phyloP scores from a whole-genome alignment of 2,888 invertebrate species.

The Epinotia brunnichana region DNA sequence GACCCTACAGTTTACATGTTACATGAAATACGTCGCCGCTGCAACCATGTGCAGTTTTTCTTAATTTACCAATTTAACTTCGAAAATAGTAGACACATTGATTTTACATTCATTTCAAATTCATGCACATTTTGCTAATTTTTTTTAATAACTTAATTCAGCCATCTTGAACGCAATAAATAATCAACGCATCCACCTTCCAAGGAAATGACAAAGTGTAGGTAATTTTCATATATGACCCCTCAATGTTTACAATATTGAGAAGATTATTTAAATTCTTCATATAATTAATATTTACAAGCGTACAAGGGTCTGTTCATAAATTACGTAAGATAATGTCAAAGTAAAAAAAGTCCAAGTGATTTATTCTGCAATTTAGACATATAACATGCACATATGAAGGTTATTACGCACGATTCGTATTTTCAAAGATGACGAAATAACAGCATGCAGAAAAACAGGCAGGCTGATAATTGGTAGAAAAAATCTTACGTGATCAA shows the following conservation, averaged over 20 bases:
- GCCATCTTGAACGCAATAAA: background rate
- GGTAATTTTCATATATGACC: background rate
- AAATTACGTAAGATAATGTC: too few species aligned
- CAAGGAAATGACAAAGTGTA: background rate
- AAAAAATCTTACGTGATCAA: background rate
- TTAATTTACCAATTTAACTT: background rate
- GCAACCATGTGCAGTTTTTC: constrained; percentile 17
- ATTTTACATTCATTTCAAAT: background rate
- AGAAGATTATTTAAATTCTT: background rate
- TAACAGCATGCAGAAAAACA: background rate
- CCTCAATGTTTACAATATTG: background rate
- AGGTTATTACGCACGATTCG: too few species aligned
- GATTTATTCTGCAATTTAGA: too few species aligned
- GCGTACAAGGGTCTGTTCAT: too few species aligned
- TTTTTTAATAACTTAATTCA: background rate
- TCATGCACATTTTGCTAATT: background rate
- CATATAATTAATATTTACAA: background rate
- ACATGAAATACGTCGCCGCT: constrained; percentile 57
- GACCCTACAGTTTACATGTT: constrained; percentile 59
- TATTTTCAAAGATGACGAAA: too few species aligned
- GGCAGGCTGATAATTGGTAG: background rate
- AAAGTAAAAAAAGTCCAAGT: too few species aligned
- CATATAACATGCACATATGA: too few species aligned
- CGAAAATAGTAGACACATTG: background rate
- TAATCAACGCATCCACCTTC: background rate